A percentile compares a stretch with the other conserved stretches of the same genome.
Conservation (phyloP, 1,140 invertebrate genomes). For the Papilio polytes region DNA sequence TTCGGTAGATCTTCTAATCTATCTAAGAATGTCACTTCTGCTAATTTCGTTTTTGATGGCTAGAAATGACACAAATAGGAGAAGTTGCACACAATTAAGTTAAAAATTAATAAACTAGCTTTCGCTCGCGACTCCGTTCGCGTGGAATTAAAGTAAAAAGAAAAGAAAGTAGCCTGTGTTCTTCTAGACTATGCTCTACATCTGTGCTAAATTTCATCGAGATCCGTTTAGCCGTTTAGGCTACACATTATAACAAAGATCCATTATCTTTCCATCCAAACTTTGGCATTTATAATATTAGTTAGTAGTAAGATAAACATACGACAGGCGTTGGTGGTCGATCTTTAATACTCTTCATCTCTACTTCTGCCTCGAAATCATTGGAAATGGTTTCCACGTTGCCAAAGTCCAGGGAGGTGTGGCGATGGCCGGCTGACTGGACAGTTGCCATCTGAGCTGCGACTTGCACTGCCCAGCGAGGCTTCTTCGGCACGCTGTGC, state of each 20-base stretch:
- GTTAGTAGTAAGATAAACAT: constrained; percentile 26
- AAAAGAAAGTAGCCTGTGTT: too few species aligned
- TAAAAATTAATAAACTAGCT: too few species aligned
- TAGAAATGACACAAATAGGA: constrained; percentile 36
- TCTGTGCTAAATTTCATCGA: too few species aligned
- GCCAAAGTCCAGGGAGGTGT: constrained; percentile 60
- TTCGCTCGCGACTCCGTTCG: too few species aligned
- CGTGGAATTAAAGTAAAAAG: too few species aligned
- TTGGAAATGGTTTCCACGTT: constrained; percentile 55
- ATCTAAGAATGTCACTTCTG: constrained; percentile 73
- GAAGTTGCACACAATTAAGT: too few species aligned
- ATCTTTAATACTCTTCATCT: constrained; percentile 68
- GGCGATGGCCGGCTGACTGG: constrained; percentile 41
- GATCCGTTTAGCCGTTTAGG: too few species aligned
- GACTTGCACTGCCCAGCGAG: constrained; percentile 59
- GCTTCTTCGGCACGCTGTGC: constrained; percentile 43
- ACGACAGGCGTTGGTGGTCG: constrained; percentile 73
- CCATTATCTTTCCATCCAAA: too few species aligned
- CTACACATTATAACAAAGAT: too few species aligned
- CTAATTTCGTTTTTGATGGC: constrained; percentile 72
- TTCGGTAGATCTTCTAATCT: constrained; percentile 71
- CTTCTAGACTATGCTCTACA: too few species aligned
- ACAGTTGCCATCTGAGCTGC: constrained; percentile 55
- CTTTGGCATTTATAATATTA: too few species aligned
- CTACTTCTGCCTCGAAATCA: constrained; percentile 54